Evolutionary conservation across 2,797 vertebrate species (phyloP).

Genomic region (Valencia hispanica): DNA sequence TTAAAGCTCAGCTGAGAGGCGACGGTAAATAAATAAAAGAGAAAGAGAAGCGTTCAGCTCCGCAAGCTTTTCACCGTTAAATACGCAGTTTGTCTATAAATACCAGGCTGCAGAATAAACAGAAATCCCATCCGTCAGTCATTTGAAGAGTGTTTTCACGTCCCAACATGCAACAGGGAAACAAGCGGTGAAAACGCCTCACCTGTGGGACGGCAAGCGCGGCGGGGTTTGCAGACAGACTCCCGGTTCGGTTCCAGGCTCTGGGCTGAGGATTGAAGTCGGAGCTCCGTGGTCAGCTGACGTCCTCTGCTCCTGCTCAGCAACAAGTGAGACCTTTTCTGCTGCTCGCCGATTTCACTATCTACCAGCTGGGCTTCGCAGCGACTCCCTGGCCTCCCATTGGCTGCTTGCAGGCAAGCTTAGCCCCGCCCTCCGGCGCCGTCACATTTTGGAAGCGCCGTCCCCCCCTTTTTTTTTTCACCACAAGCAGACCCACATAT

Average conservation of each 20-base stretch:
- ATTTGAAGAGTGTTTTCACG: neutral
- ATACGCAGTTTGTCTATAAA: neutral
- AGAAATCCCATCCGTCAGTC: neutral
- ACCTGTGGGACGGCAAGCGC: slow-evolving; percentile 37
- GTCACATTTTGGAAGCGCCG: slow-evolving; percentile 42
- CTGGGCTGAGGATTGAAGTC: neutral
- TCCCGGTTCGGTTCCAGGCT: neutral
- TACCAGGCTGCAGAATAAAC: neutral
- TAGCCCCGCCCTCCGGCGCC: slow-evolving; percentile 42
- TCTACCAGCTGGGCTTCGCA: slow-evolving; percentile 59
- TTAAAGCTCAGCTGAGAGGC: too few relatives aligned
- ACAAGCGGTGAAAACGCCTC: neutral
- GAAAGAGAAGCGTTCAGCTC: neutral
- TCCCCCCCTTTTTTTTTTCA: neutral
- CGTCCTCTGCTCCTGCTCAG: slow-evolving; percentile 45
- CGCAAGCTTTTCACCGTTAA: neutral
- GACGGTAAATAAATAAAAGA: neutral
- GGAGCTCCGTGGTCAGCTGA: neutral
- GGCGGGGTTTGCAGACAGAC: neutral
- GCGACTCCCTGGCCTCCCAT: slow-evolving; percentile 16
- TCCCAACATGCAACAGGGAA: neutral
- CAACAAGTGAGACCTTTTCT: slow-evolving; percentile 62
- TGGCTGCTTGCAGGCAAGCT: slow-evolving; percentile 16
- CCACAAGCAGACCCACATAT: slow-evolving; percentile 4
- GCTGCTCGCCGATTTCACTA: slow-evolving; percentile 32